phyloP scores from a whole-genome alignment of 2,888 invertebrate genomes.

The Iphiclides podalirius region DNA sequence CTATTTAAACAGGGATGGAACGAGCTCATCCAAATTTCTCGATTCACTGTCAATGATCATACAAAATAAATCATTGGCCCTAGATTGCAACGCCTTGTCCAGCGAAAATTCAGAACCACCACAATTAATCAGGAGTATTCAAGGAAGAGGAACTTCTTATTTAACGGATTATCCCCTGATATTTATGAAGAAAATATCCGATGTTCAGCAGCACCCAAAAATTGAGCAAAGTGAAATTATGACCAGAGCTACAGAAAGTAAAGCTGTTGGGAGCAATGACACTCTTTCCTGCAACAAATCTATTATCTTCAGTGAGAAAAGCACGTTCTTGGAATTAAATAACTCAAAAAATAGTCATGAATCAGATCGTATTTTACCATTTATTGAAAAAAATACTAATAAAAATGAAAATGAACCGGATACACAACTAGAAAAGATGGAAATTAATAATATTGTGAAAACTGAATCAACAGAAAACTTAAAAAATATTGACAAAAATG shows the following conservation, averaged over 20 bases:
- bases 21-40: constrained; percentile 32
- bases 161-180: constrained; percentile 65
- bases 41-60: constrained; percentile 30
- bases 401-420: not conserved
- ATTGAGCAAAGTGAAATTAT: not conserved
- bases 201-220: constrained; percentile 31
- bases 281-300: not conserved
- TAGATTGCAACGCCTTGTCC: constrained; percentile 30
- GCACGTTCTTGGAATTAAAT: not conserved
- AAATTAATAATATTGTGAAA: constrained; percentile 1
- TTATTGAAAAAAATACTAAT: not conserved
- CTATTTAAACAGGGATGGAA: constrained; percentile 46
- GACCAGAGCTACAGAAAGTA: constrained; percentile 14
- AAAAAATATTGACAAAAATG: constrained; percentile 4
- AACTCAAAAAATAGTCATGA: not conserved
- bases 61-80: constrained; percentile 23
- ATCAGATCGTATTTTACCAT: not conserved
- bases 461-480: constrained; percentile 10
- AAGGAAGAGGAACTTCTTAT: constrained; percentile 54
- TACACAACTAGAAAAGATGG: not conserved
- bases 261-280: constrained; percentile 13
- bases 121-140: constrained; percentile 48
- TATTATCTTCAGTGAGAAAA: not conserved
- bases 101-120: constrained; percentile 52
- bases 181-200: constrained; percentile 57